Percentiles rank a stretch among this genome's conserved stretches.
phyloP scores from a whole-genome alignment of 2,888 invertebrate genomes.

The Hipparchia sbordonii region DNA sequence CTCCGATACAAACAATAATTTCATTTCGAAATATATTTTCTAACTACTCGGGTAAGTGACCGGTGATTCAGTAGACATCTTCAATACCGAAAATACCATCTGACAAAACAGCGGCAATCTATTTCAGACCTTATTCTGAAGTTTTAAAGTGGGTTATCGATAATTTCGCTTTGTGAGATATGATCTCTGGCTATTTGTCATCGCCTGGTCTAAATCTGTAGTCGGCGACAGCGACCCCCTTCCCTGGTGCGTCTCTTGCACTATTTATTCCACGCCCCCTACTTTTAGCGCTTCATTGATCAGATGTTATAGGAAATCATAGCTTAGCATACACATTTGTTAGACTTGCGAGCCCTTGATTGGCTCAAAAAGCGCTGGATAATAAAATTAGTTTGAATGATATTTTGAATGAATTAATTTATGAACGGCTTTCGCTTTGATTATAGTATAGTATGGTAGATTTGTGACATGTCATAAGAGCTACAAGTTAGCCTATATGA shows the following conservation, averaged over 20 bases:
- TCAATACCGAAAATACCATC: conserved; percentile 27
- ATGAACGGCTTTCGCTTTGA: no score
- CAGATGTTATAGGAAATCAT: conserved; percentile 49
- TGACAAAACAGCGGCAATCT: conserved; percentile 11
- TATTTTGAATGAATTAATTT: no score
- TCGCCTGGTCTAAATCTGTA: conserved; percentile 60
- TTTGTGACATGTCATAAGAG: no score
- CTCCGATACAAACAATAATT: conserved; percentile 35
- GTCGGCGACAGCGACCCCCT: conserved; percentile 46
- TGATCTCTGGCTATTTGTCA: conserved; percentile 38
- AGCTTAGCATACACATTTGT: conserved; percentile 26
- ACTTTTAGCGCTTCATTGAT: conserved; percentile 61
- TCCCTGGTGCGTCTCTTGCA: conserved; percentile 52
- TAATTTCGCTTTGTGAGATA: background rate
- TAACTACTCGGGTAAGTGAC: conserved; percentile 67
- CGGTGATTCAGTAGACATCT: conserved; percentile 59
- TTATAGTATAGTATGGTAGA: no score
- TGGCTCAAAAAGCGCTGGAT: background rate
- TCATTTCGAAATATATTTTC: conserved; percentile 56
- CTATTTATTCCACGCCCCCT: conserved; percentile 63
- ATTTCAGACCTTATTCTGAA: conserved; percentile 36
- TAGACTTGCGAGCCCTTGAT: background rate
- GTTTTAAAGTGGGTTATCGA: conserved; percentile 24
- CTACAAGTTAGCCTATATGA: no score
- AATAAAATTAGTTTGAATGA: no score